Conservation (phyloP, 37 sponge, comb jelly and placozoan species). For the Corticium candelabrum region DNA sequence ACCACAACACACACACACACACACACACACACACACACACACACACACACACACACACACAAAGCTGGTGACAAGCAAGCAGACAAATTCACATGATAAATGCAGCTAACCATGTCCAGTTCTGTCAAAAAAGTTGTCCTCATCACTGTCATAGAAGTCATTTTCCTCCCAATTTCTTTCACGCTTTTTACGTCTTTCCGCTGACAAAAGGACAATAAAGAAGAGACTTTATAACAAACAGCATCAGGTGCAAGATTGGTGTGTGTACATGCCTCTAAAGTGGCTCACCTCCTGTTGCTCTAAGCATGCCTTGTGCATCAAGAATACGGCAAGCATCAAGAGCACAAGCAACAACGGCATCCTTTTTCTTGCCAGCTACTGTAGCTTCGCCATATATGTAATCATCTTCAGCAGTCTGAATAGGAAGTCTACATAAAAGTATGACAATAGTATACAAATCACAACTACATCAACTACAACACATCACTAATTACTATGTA, state of each 20-base stretch:
- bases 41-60: too few relatives aligned
- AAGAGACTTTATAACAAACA: too few relatives aligned
- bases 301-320: constrained; percentile 69
- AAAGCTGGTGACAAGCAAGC: neutral
- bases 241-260: too few relatives aligned
- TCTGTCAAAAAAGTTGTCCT: constrained; percentile 90
- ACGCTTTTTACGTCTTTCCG: neutral
- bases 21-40: constrained; percentile 16
- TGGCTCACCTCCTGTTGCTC: constrained; percentile 11
- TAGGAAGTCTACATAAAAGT: constrained; percentile 36
- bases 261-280: too few relatives aligned
- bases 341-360: constrained; percentile 73
- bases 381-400: constrained; percentile 64
- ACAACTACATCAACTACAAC: constrained; percentile 7
- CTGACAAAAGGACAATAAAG: neutral
- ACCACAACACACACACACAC: neutral
- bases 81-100: neutral
- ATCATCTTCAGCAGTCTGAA: constrained; percentile 56
- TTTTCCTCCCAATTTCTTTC: constrained; percentile 64
- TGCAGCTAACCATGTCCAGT: constrained; percentile 46
- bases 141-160: constrained; percentile 94
- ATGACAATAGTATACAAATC: neutral
- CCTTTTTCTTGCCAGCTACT: constrained; percentile 71
- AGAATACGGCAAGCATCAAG: constrained; percentile 75
- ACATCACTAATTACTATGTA: too few relatives aligned